A percentile compares a stretch with the other conserved stretches of the same genome.
Evolutionary conservation across 1,140 invertebrate species (phyloP).

Genomic region (Drosophila watanabei): DNA sequence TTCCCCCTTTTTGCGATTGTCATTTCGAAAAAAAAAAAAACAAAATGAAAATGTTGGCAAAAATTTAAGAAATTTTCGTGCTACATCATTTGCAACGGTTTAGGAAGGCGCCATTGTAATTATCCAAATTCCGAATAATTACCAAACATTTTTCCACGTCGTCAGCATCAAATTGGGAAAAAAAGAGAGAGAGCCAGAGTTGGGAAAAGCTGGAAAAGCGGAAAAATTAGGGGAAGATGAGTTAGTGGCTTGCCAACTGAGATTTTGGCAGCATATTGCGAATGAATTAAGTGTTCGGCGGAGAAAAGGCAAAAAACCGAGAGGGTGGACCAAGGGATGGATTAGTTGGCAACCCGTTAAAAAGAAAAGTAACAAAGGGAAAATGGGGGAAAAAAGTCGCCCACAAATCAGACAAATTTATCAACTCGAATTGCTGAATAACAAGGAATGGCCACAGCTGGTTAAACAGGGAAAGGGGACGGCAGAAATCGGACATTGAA

Average conservation of each 20-base stretch:
- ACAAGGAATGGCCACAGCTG: constrained; percentile 32
- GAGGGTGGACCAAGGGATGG: not conserved
- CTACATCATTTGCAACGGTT: constrained; percentile 62
- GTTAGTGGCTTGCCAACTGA: constrained; percentile 63
- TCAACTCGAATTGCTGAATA: constrained; percentile 44
- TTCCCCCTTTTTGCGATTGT: not conserved
- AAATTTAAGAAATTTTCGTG: constrained; percentile 41
- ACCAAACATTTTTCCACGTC: constrained; percentile 75
- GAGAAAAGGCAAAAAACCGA: not conserved
- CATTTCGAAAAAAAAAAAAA: constrained; percentile 5
- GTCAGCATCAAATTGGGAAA: constrained; percentile 56
- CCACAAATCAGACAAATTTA: constrained; percentile 51
- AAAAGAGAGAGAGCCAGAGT: not conserved
- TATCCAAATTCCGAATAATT: constrained; percentile 76
- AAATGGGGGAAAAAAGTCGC: constrained; percentile 1
- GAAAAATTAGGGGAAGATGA: constrained; percentile 25
- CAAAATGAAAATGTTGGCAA: constrained; percentile 53
- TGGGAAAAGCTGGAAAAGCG: not conserved
- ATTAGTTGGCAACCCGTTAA: constrained; percentile 29
- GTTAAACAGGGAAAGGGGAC: not conserved
- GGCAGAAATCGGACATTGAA: not conserved
- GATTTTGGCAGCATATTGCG: constrained; percentile 57
- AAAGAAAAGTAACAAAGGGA: not conserved
- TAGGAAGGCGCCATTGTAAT: constrained; percentile 65
- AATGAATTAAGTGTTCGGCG: constrained; percentile 41